Evolutionary conservation across 1,140 invertebrate species (phyloP), one percentile per base, ranked within the genome.

Genomic region (Ceratoteleas bidentatus): DNA sequence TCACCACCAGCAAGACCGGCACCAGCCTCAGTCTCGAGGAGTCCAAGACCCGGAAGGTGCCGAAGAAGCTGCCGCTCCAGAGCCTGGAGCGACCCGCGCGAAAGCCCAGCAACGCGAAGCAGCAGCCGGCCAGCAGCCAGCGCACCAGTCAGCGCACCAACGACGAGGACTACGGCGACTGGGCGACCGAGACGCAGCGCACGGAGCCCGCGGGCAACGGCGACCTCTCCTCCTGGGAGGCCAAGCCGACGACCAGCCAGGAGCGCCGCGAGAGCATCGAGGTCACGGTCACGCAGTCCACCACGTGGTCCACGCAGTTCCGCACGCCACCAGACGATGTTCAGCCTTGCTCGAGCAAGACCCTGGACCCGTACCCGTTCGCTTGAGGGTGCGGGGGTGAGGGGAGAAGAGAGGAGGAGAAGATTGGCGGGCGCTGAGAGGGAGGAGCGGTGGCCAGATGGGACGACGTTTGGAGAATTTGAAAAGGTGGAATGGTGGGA

Each of bases 321-420:
- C 84, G 87, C 61, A 85, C 87, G 76, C 90, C 92, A 68, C 88
- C 92, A 56, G 92, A 93, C 72, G 92, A 93, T 81, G 91, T 92
- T 77, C 92, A 93, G 85, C 93, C 93, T 50, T 93, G 93, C 83
- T 93, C 93, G 69, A 93, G 93, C 66, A 93, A 93, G 85, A 91
- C 92, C 62, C 86, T 92, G 15, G 91, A 93, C 72, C 90, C 90
- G 53, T 92, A 92, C 70, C 87, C 88, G 49, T 91, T 92, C 70
- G 88, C 90, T 77, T 92, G 87, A 88, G 24, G 85, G 7, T 13
- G 16, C 11, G 13, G 14, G 0, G 0, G n/a, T 50, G 14, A 1
- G 11, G 38, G 24, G 24, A 24, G 4, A 24, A 4, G 24, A 6
- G 11, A 11, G 11, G 11, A 3, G 38, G 8, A 40, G 11, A 11